Evolutionary conservation across 64 coral and sea anemone genomes (phyloP).

Genomic region (Pachyseris speciosa): DNA sequence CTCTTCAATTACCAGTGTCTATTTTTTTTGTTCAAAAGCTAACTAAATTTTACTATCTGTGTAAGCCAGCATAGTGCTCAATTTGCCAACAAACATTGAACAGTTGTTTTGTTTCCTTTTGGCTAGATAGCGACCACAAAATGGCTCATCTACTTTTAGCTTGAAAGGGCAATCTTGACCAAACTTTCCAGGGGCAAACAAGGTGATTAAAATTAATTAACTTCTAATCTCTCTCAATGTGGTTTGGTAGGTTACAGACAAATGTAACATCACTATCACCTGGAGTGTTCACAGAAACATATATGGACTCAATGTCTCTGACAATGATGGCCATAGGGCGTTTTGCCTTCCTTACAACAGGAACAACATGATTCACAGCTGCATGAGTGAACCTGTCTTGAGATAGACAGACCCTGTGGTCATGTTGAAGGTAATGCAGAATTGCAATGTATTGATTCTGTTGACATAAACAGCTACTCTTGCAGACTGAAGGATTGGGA

Average conservation of each 20-base stretch:
- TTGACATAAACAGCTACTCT: neutral
- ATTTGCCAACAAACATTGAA: too few species aligned
- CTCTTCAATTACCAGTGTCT: too few species aligned
- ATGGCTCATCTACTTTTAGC: too few species aligned
- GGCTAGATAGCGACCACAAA: too few species aligned
- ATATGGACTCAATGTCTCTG: neutral
- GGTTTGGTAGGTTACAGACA: slow-evolving; percentile 3
- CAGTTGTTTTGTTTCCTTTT: too few species aligned
- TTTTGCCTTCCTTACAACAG: neutral
- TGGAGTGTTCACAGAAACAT: neutral
- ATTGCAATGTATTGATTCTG: neutral
- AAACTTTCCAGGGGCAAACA: too few species aligned
- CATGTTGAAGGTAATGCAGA: neutral
- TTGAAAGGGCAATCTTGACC: too few species aligned
- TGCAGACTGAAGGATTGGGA: neutral
- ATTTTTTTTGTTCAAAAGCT: too few species aligned
- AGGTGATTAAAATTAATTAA: too few species aligned
- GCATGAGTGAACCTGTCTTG: neutral
- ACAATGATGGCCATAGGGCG: neutral
- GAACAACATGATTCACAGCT: neutral
- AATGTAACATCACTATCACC: neutral
- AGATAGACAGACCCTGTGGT: neutral
- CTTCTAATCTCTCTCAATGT: neutral
- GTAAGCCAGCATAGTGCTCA: too few species aligned
- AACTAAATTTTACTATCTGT: too few species aligned